Evolutionary conservation across 2,888 invertebrate species (phyloP), one percentile per base, ranked within the genome.

Genomic region (Drosophila tanythrix): DNA sequence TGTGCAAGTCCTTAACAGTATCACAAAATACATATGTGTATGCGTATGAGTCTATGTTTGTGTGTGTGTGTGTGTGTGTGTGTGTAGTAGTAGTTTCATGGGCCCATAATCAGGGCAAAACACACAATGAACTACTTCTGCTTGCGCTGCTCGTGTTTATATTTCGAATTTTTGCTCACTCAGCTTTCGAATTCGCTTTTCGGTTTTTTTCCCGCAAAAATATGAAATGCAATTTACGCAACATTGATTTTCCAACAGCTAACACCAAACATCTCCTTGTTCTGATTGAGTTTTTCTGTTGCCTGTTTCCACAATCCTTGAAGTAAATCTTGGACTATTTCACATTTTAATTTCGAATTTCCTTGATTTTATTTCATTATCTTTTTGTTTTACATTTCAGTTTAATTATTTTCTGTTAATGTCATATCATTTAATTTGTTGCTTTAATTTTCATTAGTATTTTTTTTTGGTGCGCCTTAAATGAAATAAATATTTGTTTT

Each of bases 1-100:
- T 73, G 74, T 78, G 57, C 74, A 76, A 79, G 69, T 76, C 78
- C 74, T 76, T 78, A 59, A 51, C 46, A 46, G 46, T 46, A 46
- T 25, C 46, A 46, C 21, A 46, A 46, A 21, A 4, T 25, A 25
- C 46, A 46, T 46, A 46, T 46, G 25, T 25, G 15, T 3, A 18
- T 38, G 38, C 2, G 3, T 15, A 15, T 2, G 7, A 4, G n/a
- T n/a, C 0, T n/a, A 1, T 10, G 18, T 3, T 8, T 8, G 18
- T 8, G 8, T 4, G 40, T 10, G 10, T n/a, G 40, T n/a, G 11
- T n/a, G 43, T 13, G 3, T 21, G 43, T 43, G 43, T 43, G 3
- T 13, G 43, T 13, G 21, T 21, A 21, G 43, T 7, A 21, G 21
- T 8, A 21, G 46, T 46, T 46, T 46, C 25, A 46, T 46, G 46